Conservation (phyloP, 2,113 vertebrate species). For the Gymnocephalus cernua region DNA sequence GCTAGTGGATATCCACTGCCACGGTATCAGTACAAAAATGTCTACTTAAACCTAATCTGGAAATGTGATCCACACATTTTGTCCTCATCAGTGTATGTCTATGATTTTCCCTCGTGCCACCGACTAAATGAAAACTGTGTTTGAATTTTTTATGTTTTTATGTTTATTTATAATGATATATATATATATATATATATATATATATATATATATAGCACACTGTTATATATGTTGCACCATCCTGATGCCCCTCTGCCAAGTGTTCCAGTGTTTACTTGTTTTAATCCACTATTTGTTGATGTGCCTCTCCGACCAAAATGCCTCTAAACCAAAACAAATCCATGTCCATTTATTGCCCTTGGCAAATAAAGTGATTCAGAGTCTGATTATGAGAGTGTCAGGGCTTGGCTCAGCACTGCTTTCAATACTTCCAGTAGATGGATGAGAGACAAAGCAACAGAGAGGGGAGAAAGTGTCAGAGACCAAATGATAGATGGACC, state of each 20-base stretch:
- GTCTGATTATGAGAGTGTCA: constrained; percentile 47
- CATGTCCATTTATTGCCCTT: constrained; percentile 53
- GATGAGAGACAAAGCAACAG: constrained; percentile 43
- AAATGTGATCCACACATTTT: neutral
- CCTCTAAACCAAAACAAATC: constrained; percentile 33
- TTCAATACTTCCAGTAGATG: constrained; percentile 60
- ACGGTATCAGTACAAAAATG: neutral
- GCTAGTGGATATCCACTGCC: too few relatives aligned
- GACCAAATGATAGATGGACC: constrained; percentile 72
- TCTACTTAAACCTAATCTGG: neutral
- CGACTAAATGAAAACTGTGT: constrained; percentile 18
- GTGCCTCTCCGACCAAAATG: neutral
- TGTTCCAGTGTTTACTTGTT: constrained; percentile 23
- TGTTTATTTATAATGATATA: neutral
- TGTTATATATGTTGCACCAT: constrained; percentile 3
- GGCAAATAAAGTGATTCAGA: constrained; percentile 39
- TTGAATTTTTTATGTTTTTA: constrained; percentile 4
- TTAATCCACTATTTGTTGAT: constrained; percentile 44
- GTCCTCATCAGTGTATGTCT: neutral
- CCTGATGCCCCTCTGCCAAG: constrained; percentile 16
- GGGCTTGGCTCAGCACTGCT: constrained; percentile 47
- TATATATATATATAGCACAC: neutral
- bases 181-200: neutral
- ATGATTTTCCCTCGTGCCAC: too few relatives aligned
- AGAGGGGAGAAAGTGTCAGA: constrained; percentile 12